These are phyloP conservation scores for Amblyteles armatorius DNA, from an alignment of 2,888 invertebrate species.

Conservation along the genomic window DNA sequence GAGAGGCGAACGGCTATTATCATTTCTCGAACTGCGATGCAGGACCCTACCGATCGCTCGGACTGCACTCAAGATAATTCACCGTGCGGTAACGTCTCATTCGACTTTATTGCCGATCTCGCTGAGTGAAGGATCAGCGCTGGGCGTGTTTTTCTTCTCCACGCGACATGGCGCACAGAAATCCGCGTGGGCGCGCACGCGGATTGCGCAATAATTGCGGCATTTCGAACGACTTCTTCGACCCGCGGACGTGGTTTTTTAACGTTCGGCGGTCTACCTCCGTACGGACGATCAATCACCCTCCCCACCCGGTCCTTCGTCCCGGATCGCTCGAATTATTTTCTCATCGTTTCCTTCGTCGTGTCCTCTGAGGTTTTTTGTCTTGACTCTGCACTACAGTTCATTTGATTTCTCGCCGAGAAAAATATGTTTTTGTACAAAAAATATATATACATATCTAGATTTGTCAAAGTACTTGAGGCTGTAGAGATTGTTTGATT, in stretches of 20 bases:
- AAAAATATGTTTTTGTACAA: too few species aligned
- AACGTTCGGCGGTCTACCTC: background rate
- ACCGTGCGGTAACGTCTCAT: conserved; percentile 36
- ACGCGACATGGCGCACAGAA: background rate
- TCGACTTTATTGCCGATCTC: conserved; percentile 41
- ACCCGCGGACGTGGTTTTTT: conserved; percentile 44
- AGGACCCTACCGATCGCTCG: background rate
- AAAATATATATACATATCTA: too few species aligned
- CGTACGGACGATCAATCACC: conserved; percentile 32
- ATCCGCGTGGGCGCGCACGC: background rate
- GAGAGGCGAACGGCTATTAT: background rate
- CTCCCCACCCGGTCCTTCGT: background rate
- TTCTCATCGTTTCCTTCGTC: too few species aligned
- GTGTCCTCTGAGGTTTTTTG: too few species aligned
- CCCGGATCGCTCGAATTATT: too few species aligned
- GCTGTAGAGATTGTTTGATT: too few species aligned
- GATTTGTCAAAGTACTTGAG: too few species aligned
- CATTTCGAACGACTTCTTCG: conserved; percentile 56
- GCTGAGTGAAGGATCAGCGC: background rate
- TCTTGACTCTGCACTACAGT: too few species aligned
- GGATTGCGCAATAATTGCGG: conserved; percentile 61
- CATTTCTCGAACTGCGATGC: background rate
- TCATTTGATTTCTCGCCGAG: too few species aligned
- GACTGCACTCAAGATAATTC: conserved; percentile 44
- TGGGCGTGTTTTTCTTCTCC: conserved; percentile 4